A percentile compares a stretch with the other conserved stretches of the same genome.
Conservation (phyloP, 2,888 invertebrate genomes). For the Cephus pulcher region DNA sequence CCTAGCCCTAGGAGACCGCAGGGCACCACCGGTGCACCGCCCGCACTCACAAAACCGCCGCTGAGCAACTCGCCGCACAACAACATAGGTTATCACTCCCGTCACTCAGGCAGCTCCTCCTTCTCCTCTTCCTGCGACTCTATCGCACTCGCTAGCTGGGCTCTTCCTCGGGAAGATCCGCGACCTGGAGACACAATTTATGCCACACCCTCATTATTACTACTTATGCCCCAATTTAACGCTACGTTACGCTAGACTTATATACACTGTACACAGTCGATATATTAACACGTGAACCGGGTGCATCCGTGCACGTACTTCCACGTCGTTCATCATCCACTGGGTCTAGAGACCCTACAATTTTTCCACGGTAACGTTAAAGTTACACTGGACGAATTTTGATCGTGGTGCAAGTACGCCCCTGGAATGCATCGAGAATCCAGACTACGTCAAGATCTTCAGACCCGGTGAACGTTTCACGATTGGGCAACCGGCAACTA, state of each 20-base stretch:
- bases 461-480: not conserved
- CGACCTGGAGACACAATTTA: conserved; percentile 30
- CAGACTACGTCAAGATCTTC: not conserved
- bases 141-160: conserved; percentile 37
- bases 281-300: not conserved
- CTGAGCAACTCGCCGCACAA: conserved; percentile 64
- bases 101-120: conserved; percentile 45
- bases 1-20: conserved; percentile 62
- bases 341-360: not conserved
- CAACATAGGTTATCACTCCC: conserved; percentile 59
- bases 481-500: not conserved
- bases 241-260: not conserved
- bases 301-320: not conserved
- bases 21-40: conserved; percentile 63
- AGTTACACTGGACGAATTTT: not conserved
- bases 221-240: not conserved
- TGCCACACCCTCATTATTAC: not conserved
- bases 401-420: not conserved
- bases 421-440: not conserved
- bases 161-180: conserved; percentile 31
- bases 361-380: not conserved
- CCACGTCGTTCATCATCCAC: not conserved
- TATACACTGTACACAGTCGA: not conserved
- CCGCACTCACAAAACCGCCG: conserved; percentile 66
- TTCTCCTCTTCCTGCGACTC: conserved; percentile 4